Percentiles rank a stretch among this genome's conserved stretches.
Conservation (phyloP, 2,888 invertebrate genomes). For the Brachypalpus laphriformis region DNA sequence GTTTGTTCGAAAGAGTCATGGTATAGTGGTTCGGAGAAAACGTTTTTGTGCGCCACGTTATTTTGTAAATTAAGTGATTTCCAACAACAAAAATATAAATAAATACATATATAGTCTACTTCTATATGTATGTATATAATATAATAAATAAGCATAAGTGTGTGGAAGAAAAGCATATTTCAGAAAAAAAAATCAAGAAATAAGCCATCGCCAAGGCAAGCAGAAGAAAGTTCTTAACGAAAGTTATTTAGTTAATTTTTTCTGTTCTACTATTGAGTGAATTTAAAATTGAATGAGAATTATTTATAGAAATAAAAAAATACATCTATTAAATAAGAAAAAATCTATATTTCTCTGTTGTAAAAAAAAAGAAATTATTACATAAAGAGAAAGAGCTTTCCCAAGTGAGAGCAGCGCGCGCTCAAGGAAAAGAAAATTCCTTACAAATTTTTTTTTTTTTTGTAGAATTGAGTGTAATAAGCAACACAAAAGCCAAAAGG, state of each 20-base stretch:
- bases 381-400: slow-evolving; percentile 64
- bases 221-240: slow-evolving; percentile 32
- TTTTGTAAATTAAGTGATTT: slow-evolving; percentile 68
- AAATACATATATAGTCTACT: slow-evolving; percentile 55
- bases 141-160: slow-evolving; percentile 54
- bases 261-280: slow-evolving; percentile 50
- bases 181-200: slow-evolving; percentile 6
- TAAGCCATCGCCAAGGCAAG: slow-evolving; percentile 36
- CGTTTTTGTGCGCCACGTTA: slow-evolving; percentile 76
- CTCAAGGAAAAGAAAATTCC: slow-evolving; percentile 25
- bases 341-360: slow-evolving; percentile 47
- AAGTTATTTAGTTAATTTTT: slow-evolving; percentile 47
- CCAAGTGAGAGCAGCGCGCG: slow-evolving; percentile 37
- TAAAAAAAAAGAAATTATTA: slow-evolving; percentile 56
- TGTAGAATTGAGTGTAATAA: slow-evolving; percentile 9
- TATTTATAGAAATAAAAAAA: slow-evolving; percentile 25
- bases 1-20: slow-evolving; percentile 79
- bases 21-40: slow-evolving; percentile 79
- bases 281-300: slow-evolving; percentile 46
- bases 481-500: slow-evolving; percentile 36
- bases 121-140: slow-evolving; percentile 43
- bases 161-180: slow-evolving; percentile 41
- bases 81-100: slow-evolving; percentile 53
- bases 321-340: slow-evolving; percentile 10
- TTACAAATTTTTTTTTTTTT: slow-evolving; percentile 4